A percentile compares a stretch with the other conserved stretches of the same genome.
Conservation (phyloP, 1,140 invertebrate species). For the Teleogryllus occipitalis region DNA sequence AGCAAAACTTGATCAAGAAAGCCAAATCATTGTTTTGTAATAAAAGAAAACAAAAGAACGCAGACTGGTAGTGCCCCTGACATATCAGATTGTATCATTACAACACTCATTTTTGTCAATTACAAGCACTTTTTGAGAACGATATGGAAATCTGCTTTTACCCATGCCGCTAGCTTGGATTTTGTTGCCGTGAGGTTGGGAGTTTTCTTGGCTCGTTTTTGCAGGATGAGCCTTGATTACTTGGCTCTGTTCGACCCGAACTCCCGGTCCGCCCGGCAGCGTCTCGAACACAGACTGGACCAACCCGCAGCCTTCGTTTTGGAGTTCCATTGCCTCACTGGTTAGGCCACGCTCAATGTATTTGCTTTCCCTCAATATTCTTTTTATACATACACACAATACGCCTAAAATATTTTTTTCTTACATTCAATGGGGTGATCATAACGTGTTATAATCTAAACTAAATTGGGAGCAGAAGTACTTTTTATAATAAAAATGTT, state of each 20-base stretch:
- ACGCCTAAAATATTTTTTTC: not conserved
- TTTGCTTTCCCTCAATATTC: not conserved
- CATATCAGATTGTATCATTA: conserved; percentile 5
- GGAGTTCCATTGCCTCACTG: not conserved
- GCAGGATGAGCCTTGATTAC: not conserved
- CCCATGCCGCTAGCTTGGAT: not conserved
- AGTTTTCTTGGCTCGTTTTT: not conserved
- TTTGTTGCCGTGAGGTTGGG: not conserved
- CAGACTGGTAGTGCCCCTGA: not conserved
- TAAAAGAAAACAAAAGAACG: not conserved
- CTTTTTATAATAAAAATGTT: conserved; percentile 2
- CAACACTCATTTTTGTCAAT: conserved; percentile 1
- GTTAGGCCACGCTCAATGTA: not conserved
- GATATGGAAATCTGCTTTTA: not conserved
- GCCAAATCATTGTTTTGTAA: not conserved
- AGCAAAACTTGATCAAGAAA: not conserved
- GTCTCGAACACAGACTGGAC: too few relatives aligned
- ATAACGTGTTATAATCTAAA: not conserved
- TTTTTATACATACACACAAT: not conserved
- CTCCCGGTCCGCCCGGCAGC: too few relatives aligned
- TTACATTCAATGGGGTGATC: not conserved
- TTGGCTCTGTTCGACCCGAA: not conserved
- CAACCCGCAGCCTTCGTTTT: too few relatives aligned
- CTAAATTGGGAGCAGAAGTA: conserved; percentile 4
- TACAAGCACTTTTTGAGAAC: not conserved